Evolutionary conservation across 2,888 invertebrate species (phyloP), one percentile per base, ranked within the genome.

Genomic region (Scaptomyza caliginosa): DNA sequence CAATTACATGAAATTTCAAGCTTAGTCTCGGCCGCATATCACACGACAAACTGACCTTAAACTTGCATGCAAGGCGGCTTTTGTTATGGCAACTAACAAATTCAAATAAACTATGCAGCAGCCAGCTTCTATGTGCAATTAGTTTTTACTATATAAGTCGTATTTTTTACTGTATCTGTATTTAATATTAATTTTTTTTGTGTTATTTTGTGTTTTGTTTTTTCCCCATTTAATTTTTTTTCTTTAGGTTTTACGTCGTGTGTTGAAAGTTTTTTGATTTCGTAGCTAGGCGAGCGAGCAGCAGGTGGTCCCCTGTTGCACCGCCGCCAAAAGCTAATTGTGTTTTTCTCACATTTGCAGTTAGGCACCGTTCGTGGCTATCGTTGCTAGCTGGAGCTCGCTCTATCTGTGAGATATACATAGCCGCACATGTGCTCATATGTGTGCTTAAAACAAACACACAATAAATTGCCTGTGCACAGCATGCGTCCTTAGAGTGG

Each of bases 331-430:
- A 85, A 87, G 83, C 83, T 86, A 85, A 85, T 85, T 85, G 86
- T 86, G 86, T 87, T 85, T 84, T 85, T 87, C 84, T 86, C 84
- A 85, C 84, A 87, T 84, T 85, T 87, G 75, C 87, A 82, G 87
- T 82, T 81, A 69, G 68, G 68, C 77, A 65, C 74, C 69, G 59
- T 64, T 73, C 28, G 11, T 13, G 16, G 63, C 55, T 50, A 62
- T 34, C 49, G 46, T 10, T 58, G 32, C 34, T 32, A 38, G 43
- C 65, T 58, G 50, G 39, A 75, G 49, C 58, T 48, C 19, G 49
- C 60, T 48, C 19, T 65, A 67, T 70, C 67, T 73, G 73, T 7
- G 45, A 80, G 82, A 75, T 72, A 75, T 73, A 78, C 77, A 58
- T 68, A 56, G 68, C 50, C 60, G 64, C 59, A 49, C 45, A 67